phyloP scores from a whole-genome alignment of 2,797 vertebrate species.

The Mustela erminea region DNA sequence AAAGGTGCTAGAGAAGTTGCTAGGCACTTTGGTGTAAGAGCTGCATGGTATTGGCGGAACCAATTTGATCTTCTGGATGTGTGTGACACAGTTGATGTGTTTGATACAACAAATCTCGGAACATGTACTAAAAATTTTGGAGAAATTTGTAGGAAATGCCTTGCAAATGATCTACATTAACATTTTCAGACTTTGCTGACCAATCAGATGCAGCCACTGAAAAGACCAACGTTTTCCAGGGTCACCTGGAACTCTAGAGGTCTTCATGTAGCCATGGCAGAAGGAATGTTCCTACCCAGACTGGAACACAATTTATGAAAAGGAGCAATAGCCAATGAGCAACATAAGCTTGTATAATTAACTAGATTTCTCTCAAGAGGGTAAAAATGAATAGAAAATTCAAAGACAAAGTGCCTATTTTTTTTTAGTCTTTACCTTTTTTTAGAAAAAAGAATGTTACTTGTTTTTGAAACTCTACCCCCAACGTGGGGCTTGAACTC shows the following conservation, averaged over 20 bases:
- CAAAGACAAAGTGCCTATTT: background rate
- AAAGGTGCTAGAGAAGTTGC: background rate
- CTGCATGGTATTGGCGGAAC: background rate
- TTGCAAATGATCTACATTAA: background rate
- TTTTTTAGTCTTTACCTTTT: background rate
- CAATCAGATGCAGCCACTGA: background rate
- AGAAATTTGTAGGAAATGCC: background rate
- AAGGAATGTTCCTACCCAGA: background rate
- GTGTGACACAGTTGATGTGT: background rate
- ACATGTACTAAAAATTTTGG: background rate
- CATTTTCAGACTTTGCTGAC: background rate
- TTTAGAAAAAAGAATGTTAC: background rate
- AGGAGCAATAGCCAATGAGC: background rate
- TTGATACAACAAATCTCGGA: background rate
- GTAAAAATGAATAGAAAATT: background rate
- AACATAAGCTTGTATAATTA: background rate
- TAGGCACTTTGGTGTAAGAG: background rate
- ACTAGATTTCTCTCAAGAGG: background rate
- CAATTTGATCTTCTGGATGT: background rate
- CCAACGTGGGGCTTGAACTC: background rate
- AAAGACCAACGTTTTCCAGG: background rate
- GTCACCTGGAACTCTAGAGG: background rate
- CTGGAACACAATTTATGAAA: background rate
- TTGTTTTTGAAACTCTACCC: background rate
- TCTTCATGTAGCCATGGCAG: background rate